Percentiles rank a stretch among this genome's conserved stretches.
Evolutionary conservation across 2,888 invertebrate genomes (phyloP).

Genomic region (Drosophila mayaguana): DNA sequence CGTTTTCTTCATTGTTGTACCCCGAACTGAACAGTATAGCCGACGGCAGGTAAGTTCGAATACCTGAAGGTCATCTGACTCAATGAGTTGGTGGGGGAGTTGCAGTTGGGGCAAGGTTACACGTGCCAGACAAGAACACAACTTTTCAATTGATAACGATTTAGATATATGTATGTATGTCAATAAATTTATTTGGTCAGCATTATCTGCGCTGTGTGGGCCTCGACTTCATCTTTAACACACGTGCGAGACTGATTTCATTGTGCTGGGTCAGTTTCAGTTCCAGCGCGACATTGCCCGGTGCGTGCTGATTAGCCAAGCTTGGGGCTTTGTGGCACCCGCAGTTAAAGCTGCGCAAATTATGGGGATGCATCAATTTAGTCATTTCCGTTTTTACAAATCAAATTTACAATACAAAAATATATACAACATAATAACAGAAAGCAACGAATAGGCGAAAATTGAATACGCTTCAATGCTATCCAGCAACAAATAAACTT

Average conservation of each 20-base stretch:
- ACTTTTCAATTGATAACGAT: conserved; percentile 28
- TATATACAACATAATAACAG: neutral
- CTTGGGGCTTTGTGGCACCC: conserved; percentile 30
- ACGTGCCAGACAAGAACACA: conserved; percentile 43
- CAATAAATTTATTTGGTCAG: neutral
- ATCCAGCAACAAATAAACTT: too few relatives aligned
- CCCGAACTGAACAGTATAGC: conserved; percentile 4
- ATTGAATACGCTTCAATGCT: neutral
- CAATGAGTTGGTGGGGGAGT: neutral
- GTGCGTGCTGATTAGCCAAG: conserved; percentile 65
- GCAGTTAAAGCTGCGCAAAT: conserved; percentile 38
- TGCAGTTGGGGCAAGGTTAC: conserved; percentile 5
- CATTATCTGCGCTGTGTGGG: neutral
- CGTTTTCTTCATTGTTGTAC: conserved; percentile 6
- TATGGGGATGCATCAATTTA: conserved; percentile 68
- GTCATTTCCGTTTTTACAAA: conserved; percentile 62
- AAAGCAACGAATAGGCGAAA: neutral
- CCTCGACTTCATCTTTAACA: neutral
- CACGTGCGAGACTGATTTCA: conserved; percentile 6
- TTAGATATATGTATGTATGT: neutral
- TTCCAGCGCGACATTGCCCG: conserved; percentile 20
- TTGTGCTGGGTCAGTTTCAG: conserved; percentile 51
- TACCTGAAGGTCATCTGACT: conserved; percentile 37
- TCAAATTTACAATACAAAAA: conserved; percentile 4
- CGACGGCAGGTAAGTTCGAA: conserved; percentile 19